Evolutionary conservation across 2,888 invertebrate species (phyloP).

Genomic region (Anarsia innoxiella): DNA sequence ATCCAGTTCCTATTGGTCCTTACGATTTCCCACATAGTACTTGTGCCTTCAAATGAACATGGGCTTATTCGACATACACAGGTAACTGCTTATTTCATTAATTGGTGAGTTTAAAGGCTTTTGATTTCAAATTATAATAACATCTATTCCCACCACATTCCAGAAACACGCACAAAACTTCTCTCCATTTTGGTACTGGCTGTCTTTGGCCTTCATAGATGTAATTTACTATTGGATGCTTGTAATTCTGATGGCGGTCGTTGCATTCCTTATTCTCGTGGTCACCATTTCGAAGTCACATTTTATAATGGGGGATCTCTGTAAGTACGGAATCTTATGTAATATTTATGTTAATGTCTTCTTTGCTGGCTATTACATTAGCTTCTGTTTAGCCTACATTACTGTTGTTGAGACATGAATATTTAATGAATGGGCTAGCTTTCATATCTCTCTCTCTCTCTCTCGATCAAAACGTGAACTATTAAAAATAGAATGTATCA

Average conservation of each 20-base stretch:
- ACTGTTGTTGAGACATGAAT: no score
- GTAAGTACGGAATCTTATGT: conserved; percentile 27
- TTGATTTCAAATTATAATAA: no score
- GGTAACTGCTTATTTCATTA: no score
- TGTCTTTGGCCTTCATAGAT: conserved; percentile 46
- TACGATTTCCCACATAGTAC: conserved; percentile 48
- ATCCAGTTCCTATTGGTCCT: conserved; percentile 52
- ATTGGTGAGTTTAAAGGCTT: no score
- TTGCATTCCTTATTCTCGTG: conserved; percentile 34
- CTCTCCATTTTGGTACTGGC: conserved; percentile 54
- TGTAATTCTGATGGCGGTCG: conserved; percentile 34
- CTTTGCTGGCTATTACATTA: no score
- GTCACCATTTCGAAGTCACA: conserved; percentile 27
- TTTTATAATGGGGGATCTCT: conserved; percentile 37
- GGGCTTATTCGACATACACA: conserved; percentile 54
- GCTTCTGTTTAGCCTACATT: no score
- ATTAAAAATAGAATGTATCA: no score
- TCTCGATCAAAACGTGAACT: no score
- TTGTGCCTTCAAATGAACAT: conserved; percentile 51
- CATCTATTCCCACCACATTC: conserved; percentile 12
- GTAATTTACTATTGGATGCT: conserved; percentile 43
- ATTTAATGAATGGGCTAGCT: no score
- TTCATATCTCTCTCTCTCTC: no score
- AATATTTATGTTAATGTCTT: no score
- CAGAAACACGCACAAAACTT: conserved; percentile 49